These are phyloP conservation scores for Sciurus niger DNA, from an alignment of 2,113 vertebrate species.

Conservation along the genomic window DNA sequence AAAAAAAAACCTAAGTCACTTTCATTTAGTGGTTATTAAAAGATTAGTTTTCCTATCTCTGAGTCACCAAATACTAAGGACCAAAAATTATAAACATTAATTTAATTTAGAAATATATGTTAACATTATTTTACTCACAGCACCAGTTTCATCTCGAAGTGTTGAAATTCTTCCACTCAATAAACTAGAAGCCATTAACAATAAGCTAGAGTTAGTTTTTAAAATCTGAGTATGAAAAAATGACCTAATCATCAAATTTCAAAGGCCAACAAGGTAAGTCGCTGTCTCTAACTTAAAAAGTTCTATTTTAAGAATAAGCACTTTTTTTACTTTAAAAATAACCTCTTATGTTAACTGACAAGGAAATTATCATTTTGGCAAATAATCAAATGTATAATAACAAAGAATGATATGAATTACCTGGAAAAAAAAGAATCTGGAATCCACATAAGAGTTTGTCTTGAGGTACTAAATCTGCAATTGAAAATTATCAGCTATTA, in stretches of 20 bases:
- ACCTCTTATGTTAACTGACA: constrained; percentile 15
- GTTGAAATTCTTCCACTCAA: constrained; percentile 99
- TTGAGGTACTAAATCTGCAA: constrained; percentile 97
- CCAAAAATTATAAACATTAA: not conserved
- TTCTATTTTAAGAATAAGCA: constrained; percentile 39
- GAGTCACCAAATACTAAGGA: not conserved
- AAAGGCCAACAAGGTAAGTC: not conserved
- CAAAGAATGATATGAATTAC: constrained; percentile 86
- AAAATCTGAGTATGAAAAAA: constrained; percentile 39
- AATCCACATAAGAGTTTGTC: constrained; percentile 99
- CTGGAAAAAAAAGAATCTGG: constrained; percentile 99
- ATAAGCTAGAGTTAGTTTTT: constrained; percentile 77
- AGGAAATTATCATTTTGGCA: not conserved
- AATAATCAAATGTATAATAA: constrained; percentile 26
- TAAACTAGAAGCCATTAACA: constrained; percentile 91
- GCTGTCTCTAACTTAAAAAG: not conserved
- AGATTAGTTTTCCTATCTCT: not conserved
- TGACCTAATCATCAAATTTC: constrained; percentile 19
- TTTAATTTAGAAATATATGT: not conserved
- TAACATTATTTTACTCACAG: constrained; percentile 92
- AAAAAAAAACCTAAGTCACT: not conserved
- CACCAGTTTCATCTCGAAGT: constrained; percentile 99
- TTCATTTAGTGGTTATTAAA: not conserved
- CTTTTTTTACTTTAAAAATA: not conserved
- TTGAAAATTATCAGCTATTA: constrained; percentile 68